Evolutionary conservation across 1,140 invertebrate genomes (phyloP), one percentile per base, ranked within the genome.

Genomic region (Potamilus streckersoni): DNA sequence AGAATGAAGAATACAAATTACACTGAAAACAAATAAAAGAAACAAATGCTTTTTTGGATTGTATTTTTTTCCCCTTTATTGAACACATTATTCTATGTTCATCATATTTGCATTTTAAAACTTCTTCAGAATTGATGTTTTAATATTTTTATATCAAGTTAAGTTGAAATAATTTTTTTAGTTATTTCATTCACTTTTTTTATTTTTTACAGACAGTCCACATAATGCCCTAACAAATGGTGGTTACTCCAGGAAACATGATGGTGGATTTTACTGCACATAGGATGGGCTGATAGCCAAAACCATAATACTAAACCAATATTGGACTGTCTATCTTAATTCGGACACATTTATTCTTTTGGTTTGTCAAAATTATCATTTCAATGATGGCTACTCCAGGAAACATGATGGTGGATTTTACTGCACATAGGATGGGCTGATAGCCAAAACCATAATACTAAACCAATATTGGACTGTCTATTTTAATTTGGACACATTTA

Each of bases 371-470:
- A 31, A 1, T 31, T 31, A 31, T 31, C 27, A 31, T 31, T 31
- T 31, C 2, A 89, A 89, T 79, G 82, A 82, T 58, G 89, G 89
- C 49, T 90, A 88, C 78, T 88, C 88, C 13, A 80, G 88, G 69
- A 90, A 89, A 78, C 85, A 81, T 20, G 87, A 89, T 80, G 89
- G 89, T 17, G 88, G 88, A 71, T 86, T 87, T 76, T 89, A 84
- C 78, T 83, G 83, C 60, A 84, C 83, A 38, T 88, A 83, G 63
- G 71, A 49, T 57, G 70, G 23, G 60, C 60, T 49, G 38, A 49
- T 8, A 11, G 38, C 38, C 11, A 8, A 49, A 49, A 49, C 38
- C 6, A 11, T 11, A 49, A 49, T 49, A 49, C 38, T 49, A 49
- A 49, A 49, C 11, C 6, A 49, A 8, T 6, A 49, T 49, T 49